Percentiles rank a stretch among this genome's conserved stretches.
Evolutionary conservation across 37 sponge, comb jelly and placozoan species (phyloP).

Genomic region (Hormiphora californensis): DNA sequence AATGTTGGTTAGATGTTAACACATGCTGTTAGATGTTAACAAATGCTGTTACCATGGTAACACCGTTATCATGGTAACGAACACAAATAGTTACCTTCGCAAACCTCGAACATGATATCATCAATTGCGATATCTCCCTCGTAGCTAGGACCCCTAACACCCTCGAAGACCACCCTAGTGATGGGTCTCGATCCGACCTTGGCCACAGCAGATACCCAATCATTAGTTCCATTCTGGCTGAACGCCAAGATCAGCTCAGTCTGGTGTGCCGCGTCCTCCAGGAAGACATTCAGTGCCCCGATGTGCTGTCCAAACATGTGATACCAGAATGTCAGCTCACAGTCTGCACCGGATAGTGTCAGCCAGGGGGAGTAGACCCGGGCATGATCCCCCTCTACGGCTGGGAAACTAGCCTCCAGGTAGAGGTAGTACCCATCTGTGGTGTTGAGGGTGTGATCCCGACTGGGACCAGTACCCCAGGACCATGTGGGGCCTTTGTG

Average conservation of each 20-base stretch:
- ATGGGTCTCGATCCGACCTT: constrained; percentile 16
- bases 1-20: too few relatives aligned
- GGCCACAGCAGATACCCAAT: not conserved
- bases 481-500: constrained; percentile 33
- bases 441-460: constrained; percentile 27
- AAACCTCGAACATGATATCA: constrained; percentile 32
- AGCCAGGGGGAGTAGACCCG: too few relatives aligned
- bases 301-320: constrained; percentile 59
- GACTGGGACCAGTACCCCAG: constrained; percentile 47
- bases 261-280: constrained; percentile 4
- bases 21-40: too few relatives aligned
- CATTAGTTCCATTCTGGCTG: not conserved
- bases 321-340: too few relatives aligned
- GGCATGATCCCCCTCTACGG: too few relatives aligned
- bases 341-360: too few relatives aligned
- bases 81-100: too few relatives aligned
- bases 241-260: not conserved
- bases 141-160: not conserved
- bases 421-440: not conserved
- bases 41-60: too few relatives aligned
- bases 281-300: constrained; percentile 28
- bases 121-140: constrained; percentile 52
- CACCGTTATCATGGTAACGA: not conserved
- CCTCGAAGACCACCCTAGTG: constrained; percentile 2
- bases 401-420: too few relatives aligned